These are phyloP conservation scores for Diogma glabrata DNA, from an alignment of 2,888 invertebrate species.

Conservation along the genomic window DNA sequence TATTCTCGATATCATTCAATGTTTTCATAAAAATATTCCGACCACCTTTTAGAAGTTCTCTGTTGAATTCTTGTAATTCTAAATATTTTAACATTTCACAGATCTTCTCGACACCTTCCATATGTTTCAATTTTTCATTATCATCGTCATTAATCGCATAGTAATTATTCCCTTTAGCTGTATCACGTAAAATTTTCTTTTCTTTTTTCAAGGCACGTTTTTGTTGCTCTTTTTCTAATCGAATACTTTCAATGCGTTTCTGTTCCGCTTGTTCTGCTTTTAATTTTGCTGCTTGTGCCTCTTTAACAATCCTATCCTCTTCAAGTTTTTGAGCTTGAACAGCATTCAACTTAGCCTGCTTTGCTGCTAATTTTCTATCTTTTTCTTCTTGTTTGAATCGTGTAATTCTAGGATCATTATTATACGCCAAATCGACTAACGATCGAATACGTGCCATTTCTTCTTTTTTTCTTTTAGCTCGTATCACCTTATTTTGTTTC, in stretches of 20 bases:
- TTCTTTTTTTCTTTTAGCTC: constrained; percentile 91
- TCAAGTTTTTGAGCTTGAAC: constrained; percentile 73
- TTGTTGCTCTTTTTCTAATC: constrained; percentile 73
- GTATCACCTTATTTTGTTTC: constrained; percentile 88
- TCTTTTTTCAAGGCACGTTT: constrained; percentile 83
- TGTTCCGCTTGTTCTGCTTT: constrained; percentile 70
- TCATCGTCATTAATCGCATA: constrained; percentile 57
- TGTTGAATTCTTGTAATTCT: constrained; percentile 68
- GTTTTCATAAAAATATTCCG: constrained; percentile 54
- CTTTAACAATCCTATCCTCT: constrained; percentile 62
- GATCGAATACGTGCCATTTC: constrained; percentile 86
- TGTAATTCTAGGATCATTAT: constrained; percentile 84
- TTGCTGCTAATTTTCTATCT: constrained; percentile 77
- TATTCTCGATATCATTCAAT: constrained; percentile 58
- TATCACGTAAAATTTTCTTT: constrained; percentile 64
- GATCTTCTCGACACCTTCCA: constrained; percentile 86
- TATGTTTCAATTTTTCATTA: constrained; percentile 62
- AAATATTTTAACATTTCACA: constrained; percentile 65
- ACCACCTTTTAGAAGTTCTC: constrained; percentile 51
- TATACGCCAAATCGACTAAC: constrained; percentile 88
- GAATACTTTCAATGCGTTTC: constrained; percentile 66
- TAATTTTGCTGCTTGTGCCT: constrained; percentile 63
- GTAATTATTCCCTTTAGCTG: constrained; percentile 72
- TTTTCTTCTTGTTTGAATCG: constrained; percentile 90
- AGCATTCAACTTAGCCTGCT: constrained; percentile 76